A percentile compares a stretch with the other conserved stretches of the same genome.
Evolutionary conservation across 2,797 vertebrate species (phyloP).

Genomic region (Lepus oiostolus): DNA sequence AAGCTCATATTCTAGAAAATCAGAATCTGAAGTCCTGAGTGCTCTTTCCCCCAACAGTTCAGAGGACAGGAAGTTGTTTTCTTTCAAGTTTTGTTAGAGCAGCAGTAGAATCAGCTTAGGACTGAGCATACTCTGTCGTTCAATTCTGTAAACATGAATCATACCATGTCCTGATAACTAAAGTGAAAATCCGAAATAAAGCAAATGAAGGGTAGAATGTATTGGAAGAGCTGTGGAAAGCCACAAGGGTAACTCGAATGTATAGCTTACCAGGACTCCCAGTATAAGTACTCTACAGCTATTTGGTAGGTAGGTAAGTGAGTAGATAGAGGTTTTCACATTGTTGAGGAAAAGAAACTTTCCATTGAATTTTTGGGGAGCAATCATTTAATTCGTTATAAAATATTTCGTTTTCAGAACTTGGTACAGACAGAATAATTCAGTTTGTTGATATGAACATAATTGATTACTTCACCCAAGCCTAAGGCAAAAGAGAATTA

Average conservation of each 20-base stretch:
- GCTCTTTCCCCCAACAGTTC: background rate
- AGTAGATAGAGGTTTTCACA: background rate
- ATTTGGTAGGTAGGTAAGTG: background rate
- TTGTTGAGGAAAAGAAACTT: slow-evolving; percentile 31
- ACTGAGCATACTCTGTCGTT: background rate
- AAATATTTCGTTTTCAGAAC: slow-evolving; percentile 2
- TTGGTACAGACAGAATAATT: background rate
- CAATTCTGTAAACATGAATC: background rate
- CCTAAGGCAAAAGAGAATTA: slow-evolving; percentile 38
- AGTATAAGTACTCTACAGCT: background rate
- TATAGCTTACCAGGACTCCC: background rate
- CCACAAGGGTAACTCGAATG: background rate
- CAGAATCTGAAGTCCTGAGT: background rate
- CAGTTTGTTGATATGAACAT: slow-evolving; percentile 4
- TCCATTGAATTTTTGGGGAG: background rate
- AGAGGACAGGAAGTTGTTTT: background rate
- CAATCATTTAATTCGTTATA: slow-evolving; percentile 40
- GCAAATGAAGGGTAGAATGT: background rate
- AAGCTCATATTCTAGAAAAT: slow-evolving; percentile 14
- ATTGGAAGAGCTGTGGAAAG: background rate
- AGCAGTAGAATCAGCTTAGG: background rate
- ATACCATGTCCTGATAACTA: background rate
- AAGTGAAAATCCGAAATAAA: slow-evolving; percentile 28
- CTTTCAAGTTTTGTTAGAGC: background rate
- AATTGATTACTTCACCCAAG: slow-evolving; percentile 50